A percentile compares a stretch with the other conserved stretches of the same genome.
Evolutionary conservation across 1,140 invertebrate genomes (phyloP).

Genomic region (Pseudomyrmex gracilis): DNA sequence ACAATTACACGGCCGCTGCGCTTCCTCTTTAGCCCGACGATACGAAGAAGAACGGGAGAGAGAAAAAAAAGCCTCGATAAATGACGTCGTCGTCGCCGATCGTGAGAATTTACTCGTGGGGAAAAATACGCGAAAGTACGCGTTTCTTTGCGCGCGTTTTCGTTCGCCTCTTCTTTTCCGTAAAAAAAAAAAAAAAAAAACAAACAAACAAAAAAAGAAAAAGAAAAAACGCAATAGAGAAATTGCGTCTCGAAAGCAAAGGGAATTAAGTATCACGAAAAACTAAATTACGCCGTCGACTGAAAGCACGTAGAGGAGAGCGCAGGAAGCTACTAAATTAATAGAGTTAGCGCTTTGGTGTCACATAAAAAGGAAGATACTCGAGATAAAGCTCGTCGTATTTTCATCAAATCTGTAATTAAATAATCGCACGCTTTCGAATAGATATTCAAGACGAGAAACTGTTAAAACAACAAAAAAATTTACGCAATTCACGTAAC

Average conservation of each 20-base stretch:
- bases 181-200: too few relatives aligned
- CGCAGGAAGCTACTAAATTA: conserved; percentile 14
- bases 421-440: not conserved
- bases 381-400: not conserved
- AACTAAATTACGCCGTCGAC: conserved; percentile 44
- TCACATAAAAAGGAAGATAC: not conserved
- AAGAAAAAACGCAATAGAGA: not conserved
- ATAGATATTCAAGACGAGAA: not conserved
- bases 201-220: too few relatives aligned
- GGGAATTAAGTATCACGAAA: conserved; percentile 53
- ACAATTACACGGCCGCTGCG: conserved; percentile 45
- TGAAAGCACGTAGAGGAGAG: not conserved
- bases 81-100: conserved; percentile 40
- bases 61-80: conserved; percentile 34
- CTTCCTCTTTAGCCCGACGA: conserved; percentile 9
- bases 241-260: conserved; percentile 4
- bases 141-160: conserved; percentile 2
- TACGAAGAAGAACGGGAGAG: not conserved
- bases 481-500: too few relatives aligned
- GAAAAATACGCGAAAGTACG: conserved; percentile 26
- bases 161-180: not conserved
- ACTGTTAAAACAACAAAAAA: too few relatives aligned
- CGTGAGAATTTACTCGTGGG: conserved; percentile 41
- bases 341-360: conserved; percentile 22
- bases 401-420: not conserved